Conservation (phyloP, 2,113 vertebrate species). For the Ammodramus savannarum region DNA sequence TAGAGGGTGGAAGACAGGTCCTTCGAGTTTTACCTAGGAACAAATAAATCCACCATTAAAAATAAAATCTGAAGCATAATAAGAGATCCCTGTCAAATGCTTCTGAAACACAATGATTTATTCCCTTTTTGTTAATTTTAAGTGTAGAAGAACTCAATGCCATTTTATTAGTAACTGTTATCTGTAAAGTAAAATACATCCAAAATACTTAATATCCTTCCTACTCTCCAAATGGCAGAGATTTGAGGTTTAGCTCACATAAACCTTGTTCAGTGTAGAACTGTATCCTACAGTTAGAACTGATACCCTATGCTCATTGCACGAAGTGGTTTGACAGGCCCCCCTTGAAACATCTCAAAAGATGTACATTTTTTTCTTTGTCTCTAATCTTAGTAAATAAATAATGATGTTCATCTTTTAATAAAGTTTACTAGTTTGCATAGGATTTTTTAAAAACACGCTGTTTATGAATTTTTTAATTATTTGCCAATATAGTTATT, state of each 20-base stretch:
- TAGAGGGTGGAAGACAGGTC: constrained; percentile 69
- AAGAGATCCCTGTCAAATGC: neutral
- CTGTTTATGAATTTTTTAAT: neutral
- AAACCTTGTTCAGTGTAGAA: neutral
- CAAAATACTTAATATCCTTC: neutral
- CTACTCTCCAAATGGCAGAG: neutral
- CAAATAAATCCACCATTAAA: constrained; percentile 32
- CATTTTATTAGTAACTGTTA: neutral
- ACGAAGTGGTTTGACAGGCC: neutral
- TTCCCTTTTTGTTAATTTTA: neutral
- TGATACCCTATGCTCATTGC: neutral
- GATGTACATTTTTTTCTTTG: neutral
- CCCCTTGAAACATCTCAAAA: neutral
- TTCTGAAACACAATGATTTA: neutral
- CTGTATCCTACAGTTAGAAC: neutral
- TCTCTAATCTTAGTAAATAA: neutral
- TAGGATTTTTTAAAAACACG: neutral
- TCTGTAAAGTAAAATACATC: neutral
- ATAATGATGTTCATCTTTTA: neutral
- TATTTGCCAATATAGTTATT: neutral
- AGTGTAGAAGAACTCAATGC: neutral
- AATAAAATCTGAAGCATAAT: neutral
- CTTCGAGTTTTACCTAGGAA: constrained; percentile 87
- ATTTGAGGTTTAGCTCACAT: neutral
- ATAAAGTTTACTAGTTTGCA: neutral